Conservation (phyloP, 30 jellyfish, hydroid and myxozoan genomes). For the Mastigias papua region DNA sequence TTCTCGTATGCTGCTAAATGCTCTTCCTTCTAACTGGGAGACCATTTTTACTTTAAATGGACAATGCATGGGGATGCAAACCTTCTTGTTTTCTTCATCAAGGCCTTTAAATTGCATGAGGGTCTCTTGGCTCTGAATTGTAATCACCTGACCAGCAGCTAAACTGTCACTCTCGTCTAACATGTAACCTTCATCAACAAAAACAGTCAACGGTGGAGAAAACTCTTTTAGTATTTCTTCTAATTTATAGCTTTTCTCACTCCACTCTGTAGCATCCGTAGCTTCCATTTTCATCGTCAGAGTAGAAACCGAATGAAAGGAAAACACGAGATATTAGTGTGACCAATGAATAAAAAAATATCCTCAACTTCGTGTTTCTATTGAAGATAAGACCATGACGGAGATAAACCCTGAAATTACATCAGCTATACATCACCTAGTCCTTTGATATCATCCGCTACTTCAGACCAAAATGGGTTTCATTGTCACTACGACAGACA, state of each 20-base stretch:
- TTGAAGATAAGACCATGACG: too few species aligned
- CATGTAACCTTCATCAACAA: slow-evolving; percentile 73
- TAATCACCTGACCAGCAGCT: slow-evolving; percentile 70
- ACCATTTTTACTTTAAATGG: slow-evolving; percentile 70
- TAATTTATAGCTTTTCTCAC: slow-evolving; percentile 34
- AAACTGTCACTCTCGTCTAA: slow-evolving; percentile 68
- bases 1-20: slow-evolving; percentile 43
- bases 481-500: too few species aligned
- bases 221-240: slow-evolving; percentile 40
- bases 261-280: slow-evolving; percentile 19
- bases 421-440: too few species aligned
- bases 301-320: background rate
- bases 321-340: background rate
- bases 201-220: slow-evolving; percentile 44
- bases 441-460: too few species aligned
- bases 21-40: slow-evolving; percentile 63
- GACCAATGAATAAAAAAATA: background rate
- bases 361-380: background rate
- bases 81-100: slow-evolving; percentile 68
- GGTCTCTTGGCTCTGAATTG: slow-evolving; percentile 76
- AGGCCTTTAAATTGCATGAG: slow-evolving; percentile 77
- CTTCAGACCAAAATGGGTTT: too few species aligned
- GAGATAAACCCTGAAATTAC: too few species aligned
- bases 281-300: background rate
- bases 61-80: slow-evolving; percentile 75